Conservation (phyloP, 2,113 vertebrate species). For the Hydrochoerus hydrochaeris region DNA sequence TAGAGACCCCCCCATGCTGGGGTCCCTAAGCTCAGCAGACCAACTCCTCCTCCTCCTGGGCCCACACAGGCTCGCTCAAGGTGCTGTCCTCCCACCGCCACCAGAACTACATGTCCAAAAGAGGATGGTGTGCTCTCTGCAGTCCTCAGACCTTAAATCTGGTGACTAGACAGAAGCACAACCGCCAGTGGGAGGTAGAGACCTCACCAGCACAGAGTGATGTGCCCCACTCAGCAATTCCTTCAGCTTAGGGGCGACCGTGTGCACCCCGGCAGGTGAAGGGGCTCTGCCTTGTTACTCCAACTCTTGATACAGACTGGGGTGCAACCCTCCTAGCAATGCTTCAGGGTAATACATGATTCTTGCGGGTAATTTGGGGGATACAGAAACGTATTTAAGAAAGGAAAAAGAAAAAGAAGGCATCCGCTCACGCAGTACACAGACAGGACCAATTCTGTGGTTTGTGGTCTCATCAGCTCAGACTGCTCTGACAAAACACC, state of each 20-base stretch:
- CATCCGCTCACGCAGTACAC: rapidly evolving
- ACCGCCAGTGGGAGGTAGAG: no score
- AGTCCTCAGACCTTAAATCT: neutral
- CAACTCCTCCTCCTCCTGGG: neutral
- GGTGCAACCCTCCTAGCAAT: neutral
- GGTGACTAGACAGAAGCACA: no score
- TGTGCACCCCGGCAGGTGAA: rapidly evolving
- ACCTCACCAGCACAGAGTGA: neutral
- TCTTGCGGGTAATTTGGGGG: neutral
- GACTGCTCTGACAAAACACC: neutral
- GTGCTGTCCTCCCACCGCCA: neutral
- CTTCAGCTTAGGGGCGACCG: no score
- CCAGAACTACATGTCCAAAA: rapidly evolving
- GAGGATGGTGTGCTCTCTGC: neutral
- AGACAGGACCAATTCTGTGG: rapidly evolving
- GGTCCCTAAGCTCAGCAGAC: neutral
- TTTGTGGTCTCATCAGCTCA: no score
- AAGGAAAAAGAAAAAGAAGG: no score
- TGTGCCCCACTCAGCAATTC: rapidly evolving
- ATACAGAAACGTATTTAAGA: neutral
- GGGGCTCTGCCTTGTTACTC: no score
- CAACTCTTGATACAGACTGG: no score
- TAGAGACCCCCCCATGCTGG: neutral
- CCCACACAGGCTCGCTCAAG: rapidly evolving
- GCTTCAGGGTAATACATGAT: no score